Conservation (phyloP, 2,113 vertebrate genomes). For the Sciurus niger region DNA sequence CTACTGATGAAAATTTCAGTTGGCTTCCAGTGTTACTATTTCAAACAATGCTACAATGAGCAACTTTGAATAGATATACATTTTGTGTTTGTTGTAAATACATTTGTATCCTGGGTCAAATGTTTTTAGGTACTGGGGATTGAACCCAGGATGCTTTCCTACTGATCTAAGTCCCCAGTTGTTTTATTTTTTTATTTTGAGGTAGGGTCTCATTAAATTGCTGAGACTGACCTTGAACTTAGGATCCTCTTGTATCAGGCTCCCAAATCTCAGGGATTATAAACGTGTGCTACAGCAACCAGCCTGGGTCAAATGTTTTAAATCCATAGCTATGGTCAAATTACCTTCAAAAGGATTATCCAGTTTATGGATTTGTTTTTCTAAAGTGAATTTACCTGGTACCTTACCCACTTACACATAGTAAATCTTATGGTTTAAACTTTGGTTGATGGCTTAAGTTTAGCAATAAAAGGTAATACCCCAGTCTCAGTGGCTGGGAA, state of each 20-base stretch:
- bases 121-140: neutral
- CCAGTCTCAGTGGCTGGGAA: neutral
- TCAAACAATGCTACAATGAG: slow-evolving; percentile 47
- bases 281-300: no score
- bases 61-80: neutral
- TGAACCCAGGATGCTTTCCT: no score
- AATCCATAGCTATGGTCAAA: slow-evolving; percentile 25
- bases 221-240: no score
- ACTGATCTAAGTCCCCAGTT: no score
- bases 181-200: no score
- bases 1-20: slow-evolving; percentile 44
- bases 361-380: slow-evolving; percentile 16
- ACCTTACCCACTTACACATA: neutral
- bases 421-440: neutral
- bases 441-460: neutral
- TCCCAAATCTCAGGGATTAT: no score
- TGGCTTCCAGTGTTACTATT: slow-evolving; percentile 47
- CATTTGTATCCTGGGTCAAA: slow-evolving; percentile 30
- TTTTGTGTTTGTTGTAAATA: slow-evolving; percentile 50
- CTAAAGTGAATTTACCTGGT: slow-evolving; percentile 12
- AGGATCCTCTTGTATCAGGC: no score
- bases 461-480: neutral
- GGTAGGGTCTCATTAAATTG: no score
- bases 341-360: slow-evolving; percentile 46
- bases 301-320: slow-evolving; percentile 27